These are phyloP conservation scores for Cassiopea andromeda DNA, from an alignment of 30 jellyfish, hydroid and myxozoan genomes.

Conservation along the genomic window DNA sequence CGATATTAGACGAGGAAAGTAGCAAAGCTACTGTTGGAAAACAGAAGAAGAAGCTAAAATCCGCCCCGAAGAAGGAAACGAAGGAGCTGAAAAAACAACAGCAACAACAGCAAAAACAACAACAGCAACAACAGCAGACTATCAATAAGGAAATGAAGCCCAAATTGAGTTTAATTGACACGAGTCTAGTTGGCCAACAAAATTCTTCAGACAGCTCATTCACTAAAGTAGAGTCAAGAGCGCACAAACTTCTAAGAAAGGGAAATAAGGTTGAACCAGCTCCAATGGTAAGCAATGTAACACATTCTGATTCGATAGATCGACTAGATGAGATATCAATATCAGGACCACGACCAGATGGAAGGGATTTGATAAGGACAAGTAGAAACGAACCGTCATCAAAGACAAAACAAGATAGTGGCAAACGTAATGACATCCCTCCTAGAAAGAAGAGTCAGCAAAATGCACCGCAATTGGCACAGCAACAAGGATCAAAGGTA, in stretches of 20 bases:
- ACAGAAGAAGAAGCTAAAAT: slow-evolving; percentile 27
- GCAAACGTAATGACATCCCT: slow-evolving; percentile 55
- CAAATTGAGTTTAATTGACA: slow-evolving; percentile 24
- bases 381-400: slow-evolving; percentile 11
- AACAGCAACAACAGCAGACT: slow-evolving; percentile 18
- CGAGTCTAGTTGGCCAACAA: slow-evolving; percentile 16
- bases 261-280: slow-evolving; percentile 80
- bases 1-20: slow-evolving; percentile 59
- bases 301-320: slow-evolving; percentile 66
- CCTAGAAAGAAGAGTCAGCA: slow-evolving; percentile 52
- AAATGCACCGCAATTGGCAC: not conserved
- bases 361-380: slow-evolving; percentile 46
- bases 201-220: slow-evolving; percentile 32
- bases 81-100: slow-evolving; percentile 52
- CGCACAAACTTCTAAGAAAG: slow-evolving; percentile 50
- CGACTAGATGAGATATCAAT: slow-evolving; percentile 92
- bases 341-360: slow-evolving; percentile 97
- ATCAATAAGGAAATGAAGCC: slow-evolving; percentile 32
- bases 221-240: slow-evolving; percentile 66
- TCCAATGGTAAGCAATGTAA: slow-evolving; percentile 14
- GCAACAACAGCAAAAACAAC: slow-evolving; percentile 34
- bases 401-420: slow-evolving; percentile 19
- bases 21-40: slow-evolving; percentile 22
- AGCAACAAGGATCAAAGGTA: slow-evolving; percentile 13
- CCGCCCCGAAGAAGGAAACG: slow-evolving; percentile 41